Evolutionary conservation across 2,888 invertebrate genomes (phyloP), one percentile per base, ranked within the genome.

Genomic region (Lysandra coridon): DNA sequence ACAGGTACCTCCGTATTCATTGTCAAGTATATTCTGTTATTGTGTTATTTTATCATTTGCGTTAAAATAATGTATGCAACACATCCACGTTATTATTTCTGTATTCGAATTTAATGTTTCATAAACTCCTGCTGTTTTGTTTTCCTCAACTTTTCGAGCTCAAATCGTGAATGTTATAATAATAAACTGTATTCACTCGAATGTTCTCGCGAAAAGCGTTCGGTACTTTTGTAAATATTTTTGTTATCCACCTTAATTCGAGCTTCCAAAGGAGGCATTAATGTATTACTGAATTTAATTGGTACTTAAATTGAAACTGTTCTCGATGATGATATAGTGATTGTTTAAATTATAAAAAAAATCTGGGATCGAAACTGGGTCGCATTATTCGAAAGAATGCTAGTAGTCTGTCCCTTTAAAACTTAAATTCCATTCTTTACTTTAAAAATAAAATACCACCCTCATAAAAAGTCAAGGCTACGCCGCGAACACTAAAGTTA

Each of bases 61-160:
- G 12, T 69, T 33, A 17, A 14, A 33, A 69, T 69, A 69, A 69
- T 69, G 69, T 69, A 33, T 69, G 69, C 33, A 69, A 69, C 69
- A 69, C 69, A 69, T 69, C 33, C 37, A 14, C 12, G 69, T 33
- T 69, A 69, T 69, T 69, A 69, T 69, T 69, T 69, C 14, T 69
- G 69, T 69, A 10, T 69, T 33, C 33, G 33, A 69, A 33, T 69
- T 69, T 69, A 69, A 33, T 69, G 69, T 69, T 69, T 69, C 69
- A 69, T 69, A 37, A 69, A 37, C 33, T 17, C 33, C 17, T 37
- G 17, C 37, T 69, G 69, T 69, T 69, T 69, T 69, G 33, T 30
- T 69, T 69, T 17, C 17, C 69, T 14, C 33, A 69, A 69, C 14
- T 69, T 69, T 69, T 14, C 14, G 33, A 14, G 69, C 33, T 69